Evolutionary conservation across 23 tunicate species (phyloP).

Genomic region (Aplidium turbinatum): DNA sequence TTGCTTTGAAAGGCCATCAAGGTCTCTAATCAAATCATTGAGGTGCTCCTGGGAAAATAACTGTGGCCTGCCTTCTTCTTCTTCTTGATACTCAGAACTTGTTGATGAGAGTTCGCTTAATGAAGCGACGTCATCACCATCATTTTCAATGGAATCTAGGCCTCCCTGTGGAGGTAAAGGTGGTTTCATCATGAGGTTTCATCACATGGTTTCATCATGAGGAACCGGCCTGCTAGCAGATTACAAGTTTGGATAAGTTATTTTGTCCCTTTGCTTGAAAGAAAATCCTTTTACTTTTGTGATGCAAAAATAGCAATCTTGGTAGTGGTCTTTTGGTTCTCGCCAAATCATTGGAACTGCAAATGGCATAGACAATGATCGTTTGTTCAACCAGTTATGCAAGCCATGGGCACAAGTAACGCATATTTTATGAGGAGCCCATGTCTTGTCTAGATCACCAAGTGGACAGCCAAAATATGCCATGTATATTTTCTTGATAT

Average conservation of each 20-base stretch:
- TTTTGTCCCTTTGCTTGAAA: constrained; percentile 20
- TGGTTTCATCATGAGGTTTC: too few species aligned
- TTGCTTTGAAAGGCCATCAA: too few species aligned
- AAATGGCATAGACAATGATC: constrained; percentile 29
- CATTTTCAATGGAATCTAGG: too few species aligned
- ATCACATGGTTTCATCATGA: constrained; percentile 25
- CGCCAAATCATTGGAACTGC: constrained; percentile 39
- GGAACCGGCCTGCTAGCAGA: constrained; percentile 29
- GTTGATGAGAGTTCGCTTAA: too few species aligned
- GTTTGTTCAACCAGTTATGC: constrained; percentile 41
- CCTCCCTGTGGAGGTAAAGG: too few species aligned
- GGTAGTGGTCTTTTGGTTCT: constrained; percentile 30
- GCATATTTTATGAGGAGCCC: constrained; percentile 38
- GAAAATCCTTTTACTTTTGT: constrained; percentile 34
- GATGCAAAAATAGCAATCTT: constrained; percentile 42
- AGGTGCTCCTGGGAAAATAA: too few species aligned
- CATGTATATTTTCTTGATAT: constrained; percentile 32
- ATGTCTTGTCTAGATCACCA: constrained; percentile 32
- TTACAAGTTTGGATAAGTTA: constrained; percentile 28
- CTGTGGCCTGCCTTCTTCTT: too few species aligned
- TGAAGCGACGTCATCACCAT: too few species aligned
- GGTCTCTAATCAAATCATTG: too few species aligned
- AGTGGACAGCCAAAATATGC: constrained; percentile 37
- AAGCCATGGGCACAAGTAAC: constrained; percentile 12
- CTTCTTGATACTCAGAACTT: too few species aligned